Evolutionary conservation across 2,797 vertebrate species (phyloP), one percentile per base, ranked within the genome.

Genomic region (Pipistrellus pipistrellus): DNA sequence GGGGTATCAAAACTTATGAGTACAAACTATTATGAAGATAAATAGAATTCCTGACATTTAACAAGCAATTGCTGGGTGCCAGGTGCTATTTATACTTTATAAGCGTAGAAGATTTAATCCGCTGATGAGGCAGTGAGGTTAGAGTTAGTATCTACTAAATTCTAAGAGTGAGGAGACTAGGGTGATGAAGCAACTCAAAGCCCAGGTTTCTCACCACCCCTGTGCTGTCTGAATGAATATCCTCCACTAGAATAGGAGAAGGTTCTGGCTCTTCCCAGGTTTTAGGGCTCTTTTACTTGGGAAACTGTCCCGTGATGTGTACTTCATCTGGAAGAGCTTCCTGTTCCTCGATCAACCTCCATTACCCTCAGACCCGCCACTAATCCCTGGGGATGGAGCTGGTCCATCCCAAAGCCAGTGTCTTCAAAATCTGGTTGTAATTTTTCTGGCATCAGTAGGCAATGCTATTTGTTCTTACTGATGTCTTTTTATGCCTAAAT

Each of bases 271-370:
- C 6, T 13, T 68, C 69, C 14, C 13, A 48, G 59, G 35, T 25
- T 59, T 53, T 11, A 46, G 41, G n/a, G n/a, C 27, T 27, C 20
- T 27, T 44, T 1, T 5, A 0, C 46, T 38, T 38, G 10, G 62
- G 30, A 3, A 57, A n/a, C 21, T 4, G 15, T 6, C 1, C 0
- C 0, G 0, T 20, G 53, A 18, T 10, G 21, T 25, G 32, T 5
- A 14, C 27, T 0, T 20, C 17, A 0, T 25, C 12, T 2, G 7
- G 27, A 4, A 30, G 51, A n/a, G 2, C 17, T 15, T 14, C 51
- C 5, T 2, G 0, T 14, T 32, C 44, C 3, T 0, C 0, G 38
- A 27, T 6, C 46, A 55, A 11, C 27, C 23, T 41, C 1, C 9
- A 57, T 62, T 25, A 13, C 25, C 55, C 51, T 15, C 53, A 25